Percentiles rank a stretch among this genome's conserved stretches.
These are phyloP conservation scores for Oscheius sp. DNA, from an alignment of 1,140 invertebrate species.

Conservation along the genomic window DNA sequence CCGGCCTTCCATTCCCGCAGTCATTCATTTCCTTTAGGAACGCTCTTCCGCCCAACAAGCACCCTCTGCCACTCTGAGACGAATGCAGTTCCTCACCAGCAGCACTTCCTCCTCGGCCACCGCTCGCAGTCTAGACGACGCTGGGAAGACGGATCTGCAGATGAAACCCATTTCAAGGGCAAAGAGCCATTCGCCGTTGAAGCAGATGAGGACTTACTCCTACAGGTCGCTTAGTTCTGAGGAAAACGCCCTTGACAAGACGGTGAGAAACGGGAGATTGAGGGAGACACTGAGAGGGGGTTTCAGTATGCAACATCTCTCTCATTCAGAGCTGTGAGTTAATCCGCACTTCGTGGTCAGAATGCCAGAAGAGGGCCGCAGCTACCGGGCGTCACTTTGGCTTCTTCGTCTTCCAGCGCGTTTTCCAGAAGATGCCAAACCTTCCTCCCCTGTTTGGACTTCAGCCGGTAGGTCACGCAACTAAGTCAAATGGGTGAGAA, in stretches of 20 bases:
- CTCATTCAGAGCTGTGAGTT: slow-evolving; percentile 29
- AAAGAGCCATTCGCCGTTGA: slow-evolving; percentile 30
- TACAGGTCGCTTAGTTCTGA: slow-evolving; percentile 33
- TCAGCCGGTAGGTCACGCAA: neutral
- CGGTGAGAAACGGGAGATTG: slow-evolving; percentile 11
- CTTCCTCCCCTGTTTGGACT: slow-evolving; percentile 15
- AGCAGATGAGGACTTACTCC: slow-evolving; percentile 38
- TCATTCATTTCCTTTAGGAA: too few species aligned
- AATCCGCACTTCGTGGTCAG: slow-evolving; percentile 5
- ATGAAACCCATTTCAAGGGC: slow-evolving; percentile 30
- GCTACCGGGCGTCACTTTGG: slow-evolving; percentile 18
- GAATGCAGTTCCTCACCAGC: neutral
- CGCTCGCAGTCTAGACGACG: slow-evolving; percentile 25
- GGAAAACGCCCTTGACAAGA: slow-evolving; percentile 36
- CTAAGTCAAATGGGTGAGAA: neutral
- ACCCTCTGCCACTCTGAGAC: neutral
- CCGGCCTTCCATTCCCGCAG: too few species aligned
- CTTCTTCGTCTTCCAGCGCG: slow-evolving; percentile 19
- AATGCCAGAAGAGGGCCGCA: neutral
- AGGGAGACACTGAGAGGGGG: neutral
- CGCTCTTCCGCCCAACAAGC: slow-evolving; percentile 1
- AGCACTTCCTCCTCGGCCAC: neutral
- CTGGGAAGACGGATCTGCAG: slow-evolving; percentile 16
- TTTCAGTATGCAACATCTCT: neutral
- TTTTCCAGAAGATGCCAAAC: slow-evolving; percentile 11